Percentiles rank a stretch among this genome's conserved stretches.
Conservation (phyloP, 2,797 vertebrate genomes). For the Emys orbicularis region DNA sequence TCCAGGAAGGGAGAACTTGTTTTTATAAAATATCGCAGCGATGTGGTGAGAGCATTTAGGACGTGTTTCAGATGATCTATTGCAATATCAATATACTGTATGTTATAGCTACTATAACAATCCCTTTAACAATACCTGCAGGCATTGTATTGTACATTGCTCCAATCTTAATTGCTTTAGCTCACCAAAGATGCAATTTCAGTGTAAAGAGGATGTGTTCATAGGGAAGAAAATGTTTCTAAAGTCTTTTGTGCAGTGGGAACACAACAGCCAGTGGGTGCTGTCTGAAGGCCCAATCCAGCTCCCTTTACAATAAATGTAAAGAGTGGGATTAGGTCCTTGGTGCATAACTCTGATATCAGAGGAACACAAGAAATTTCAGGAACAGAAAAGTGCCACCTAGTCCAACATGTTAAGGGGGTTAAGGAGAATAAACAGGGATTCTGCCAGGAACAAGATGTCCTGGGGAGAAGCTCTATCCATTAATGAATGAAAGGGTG, state of each 20-base stretch:
- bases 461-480: neutral
- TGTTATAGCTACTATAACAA: neutral
- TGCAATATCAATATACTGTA: neutral
- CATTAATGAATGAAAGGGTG: neutral
- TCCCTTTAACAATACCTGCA: neutral
- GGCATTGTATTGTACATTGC: neutral
- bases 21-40: neutral
- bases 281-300: rapidly evolving
- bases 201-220: neutral
- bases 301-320: neutral
- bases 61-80: neutral
- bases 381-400: neutral
- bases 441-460: neutral
- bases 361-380: neutral
- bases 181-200: neutral
- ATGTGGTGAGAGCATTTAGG: neutral
- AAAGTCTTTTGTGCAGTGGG: neutral
- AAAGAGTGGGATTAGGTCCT: neutral
- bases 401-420: neutral
- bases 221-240: neutral
- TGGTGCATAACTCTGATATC: rapidly evolving
- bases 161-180: slow-evolving; percentile 10
- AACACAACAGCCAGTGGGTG: neutral
- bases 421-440: neutral
- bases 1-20: neutral